Evolutionary conservation across 2,888 invertebrate genomes (phyloP).

Genomic region (Epinotia nisella): DNA sequence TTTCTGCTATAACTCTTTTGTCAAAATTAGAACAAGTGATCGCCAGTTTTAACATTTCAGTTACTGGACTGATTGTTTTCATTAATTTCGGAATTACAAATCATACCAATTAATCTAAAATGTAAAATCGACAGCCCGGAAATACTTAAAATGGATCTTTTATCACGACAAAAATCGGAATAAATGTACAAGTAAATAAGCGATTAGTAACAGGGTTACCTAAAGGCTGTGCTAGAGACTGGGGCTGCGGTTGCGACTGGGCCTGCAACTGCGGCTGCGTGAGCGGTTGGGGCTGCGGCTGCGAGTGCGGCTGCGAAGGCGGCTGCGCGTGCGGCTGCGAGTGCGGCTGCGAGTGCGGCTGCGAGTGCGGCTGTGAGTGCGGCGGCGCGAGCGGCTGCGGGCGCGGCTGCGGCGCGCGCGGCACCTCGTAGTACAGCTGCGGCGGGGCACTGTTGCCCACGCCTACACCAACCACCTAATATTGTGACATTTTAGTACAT

Average conservation of each 20-base stretch:
- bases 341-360: conserved; percentile 49
- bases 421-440: conserved; percentile 79
- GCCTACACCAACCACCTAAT: conserved; percentile 60
- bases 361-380: conserved; percentile 57
- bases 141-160: too few relatives aligned
- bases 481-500: too few relatives aligned
- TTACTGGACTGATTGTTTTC: too few relatives aligned
- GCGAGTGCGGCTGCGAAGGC: conserved; percentile 48
- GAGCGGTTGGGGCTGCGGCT: conserved; percentile 72
- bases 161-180: too few relatives aligned
- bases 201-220: conserved; percentile 47
- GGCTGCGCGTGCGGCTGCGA: conserved; percentile 48
- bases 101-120: too few relatives aligned
- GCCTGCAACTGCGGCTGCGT: conserved; percentile 49
- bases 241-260: conserved; percentile 51
- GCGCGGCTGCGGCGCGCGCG: conserved; percentile 54
- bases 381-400: conserved; percentile 31
- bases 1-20: too few relatives aligned
- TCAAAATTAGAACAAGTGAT: too few relatives aligned
- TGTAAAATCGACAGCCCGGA: too few relatives aligned
- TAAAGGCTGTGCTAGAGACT: conserved; percentile 73
- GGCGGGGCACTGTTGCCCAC: conserved; percentile 79
- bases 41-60: too few relatives aligned
- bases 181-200: too few relatives aligned
- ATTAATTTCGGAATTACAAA: too few relatives aligned